A percentile compares a stretch with the other conserved stretches of the same genome.
phyloP scores from a whole-genome alignment of 2,797 vertebrate species.

The Sternarchorhynchus goeldii region DNA sequence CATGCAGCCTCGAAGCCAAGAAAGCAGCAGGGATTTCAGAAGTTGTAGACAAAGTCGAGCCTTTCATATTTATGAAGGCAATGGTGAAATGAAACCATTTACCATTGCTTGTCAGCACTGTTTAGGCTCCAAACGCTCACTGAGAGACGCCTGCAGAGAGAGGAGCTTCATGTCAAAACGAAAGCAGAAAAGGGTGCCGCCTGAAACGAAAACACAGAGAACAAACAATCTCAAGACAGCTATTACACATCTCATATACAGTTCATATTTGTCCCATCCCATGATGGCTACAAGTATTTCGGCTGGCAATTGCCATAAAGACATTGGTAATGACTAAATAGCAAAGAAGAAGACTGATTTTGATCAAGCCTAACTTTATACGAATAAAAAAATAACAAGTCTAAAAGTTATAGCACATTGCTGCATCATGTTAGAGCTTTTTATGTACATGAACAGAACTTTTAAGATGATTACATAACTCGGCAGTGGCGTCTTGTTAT shows the following conservation, averaged over 20 bases:
- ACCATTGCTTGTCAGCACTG: slow-evolving; percentile 53
- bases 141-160: slow-evolving; percentile 40
- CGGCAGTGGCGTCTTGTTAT: too few relatives aligned
- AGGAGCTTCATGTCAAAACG: slow-evolving; percentile 37
- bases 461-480: too few relatives aligned
- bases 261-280: not conserved
- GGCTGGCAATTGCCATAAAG: not conserved
- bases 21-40: slow-evolving; percentile 38
- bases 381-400: not conserved
- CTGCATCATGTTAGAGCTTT: not conserved
- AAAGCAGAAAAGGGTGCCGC: slow-evolving; percentile 2
- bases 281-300: not conserved
- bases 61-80: slow-evolving; percentile 39
- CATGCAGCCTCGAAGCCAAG: slow-evolving; percentile 48
- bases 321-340: not conserved
- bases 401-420: not conserved
- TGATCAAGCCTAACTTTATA: not conserved
- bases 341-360: too few relatives aligned
- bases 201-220: not conserved
- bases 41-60: slow-evolving; percentile 38
- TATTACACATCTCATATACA: not conserved
- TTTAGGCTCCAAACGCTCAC: slow-evolving; percentile 45
- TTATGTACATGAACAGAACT: not conserved
- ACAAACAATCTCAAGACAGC: not conserved
- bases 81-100: slow-evolving; percentile 53